phyloP scores from a whole-genome alignment of 53 echinoderm and acorn worm genomes.

The Antedon mediterranea region DNA sequence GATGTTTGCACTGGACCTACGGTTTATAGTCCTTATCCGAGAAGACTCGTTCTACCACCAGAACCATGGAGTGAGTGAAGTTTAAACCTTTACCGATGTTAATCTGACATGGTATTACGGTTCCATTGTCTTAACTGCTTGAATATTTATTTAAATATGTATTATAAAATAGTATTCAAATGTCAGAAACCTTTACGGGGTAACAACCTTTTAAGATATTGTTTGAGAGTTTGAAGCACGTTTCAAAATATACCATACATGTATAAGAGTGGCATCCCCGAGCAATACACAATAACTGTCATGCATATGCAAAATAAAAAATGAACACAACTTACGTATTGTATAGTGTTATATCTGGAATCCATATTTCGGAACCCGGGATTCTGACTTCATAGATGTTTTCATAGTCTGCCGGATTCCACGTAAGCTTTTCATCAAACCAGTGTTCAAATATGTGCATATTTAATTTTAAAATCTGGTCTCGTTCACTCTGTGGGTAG shows the following conservation, averaged over 20 bases:
- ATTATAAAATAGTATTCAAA: too few relatives aligned
- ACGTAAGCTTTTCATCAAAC: conserved; percentile 55
- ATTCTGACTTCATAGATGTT: conserved; percentile 63
- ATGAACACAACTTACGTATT: conserved; percentile 59
- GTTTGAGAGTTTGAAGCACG: neutral
- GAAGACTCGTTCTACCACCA: too few relatives aligned
- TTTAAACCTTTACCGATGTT: too few relatives aligned
- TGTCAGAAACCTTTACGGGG: too few relatives aligned
- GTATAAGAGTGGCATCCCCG: neutral
- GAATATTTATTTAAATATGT: too few relatives aligned
- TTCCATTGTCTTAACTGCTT: too few relatives aligned
- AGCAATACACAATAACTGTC: neutral
- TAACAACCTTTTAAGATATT: too few relatives aligned
- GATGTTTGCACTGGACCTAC: too few relatives aligned
- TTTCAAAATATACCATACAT: neutral
- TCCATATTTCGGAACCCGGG: conserved; percentile 75
- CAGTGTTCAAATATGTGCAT: conserved; percentile 36
- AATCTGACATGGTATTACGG: too few relatives aligned
- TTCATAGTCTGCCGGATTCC: conserved; percentile 66
- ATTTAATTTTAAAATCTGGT: conserved; percentile 34
- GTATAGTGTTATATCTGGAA: conserved; percentile 85
- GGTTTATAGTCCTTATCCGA: too few relatives aligned
- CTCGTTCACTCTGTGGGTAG: conserved; percentile 20
- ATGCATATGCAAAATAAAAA: neutral
- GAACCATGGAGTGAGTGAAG: too few relatives aligned